Base-by-base conservation (phyloP, 2,113 vertebrate species). In the Apus apus region DNA sequence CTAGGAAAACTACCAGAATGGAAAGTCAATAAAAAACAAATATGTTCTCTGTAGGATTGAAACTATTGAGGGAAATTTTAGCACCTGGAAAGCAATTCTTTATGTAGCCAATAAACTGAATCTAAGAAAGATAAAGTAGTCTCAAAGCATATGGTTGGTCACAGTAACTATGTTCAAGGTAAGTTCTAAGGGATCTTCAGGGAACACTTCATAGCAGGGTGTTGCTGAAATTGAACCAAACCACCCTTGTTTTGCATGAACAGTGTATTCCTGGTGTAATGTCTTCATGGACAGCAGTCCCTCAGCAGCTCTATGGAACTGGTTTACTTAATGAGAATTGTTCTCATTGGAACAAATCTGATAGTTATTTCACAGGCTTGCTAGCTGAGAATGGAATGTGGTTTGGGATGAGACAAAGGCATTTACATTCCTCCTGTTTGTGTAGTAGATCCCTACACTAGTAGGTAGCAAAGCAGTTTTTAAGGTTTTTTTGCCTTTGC, bases 21-120 rank as follows among this genome's bases (percentile, higher is more conserved):
- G 70, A 92, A 96, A 93, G 68, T 94, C 83, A 93, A 54, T 95
- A 88, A 81, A 94, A 48, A 90, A 56, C 73, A 93, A 90, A 66
- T 68, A 77, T 25, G 25, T 82, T 84, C 83, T 92, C 45, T 2
- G 36, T 75, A 30, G 79, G n/a, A 65, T 36, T 81, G 48, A 83
- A 76, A 54, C 5, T 57, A 25, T 48, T 80, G 34, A 73, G 57
- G 57, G 62, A 87, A 92, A 72, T 71, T 90, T 90, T 95, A 84
- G 51, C 79, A 74, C 82, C 67, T 90, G 72, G 64, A 87, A 93
- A 75, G 8, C 53, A 90, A 58, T 81, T 87, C 48, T 87, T 92
- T 82, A 72, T 56, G 36, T 20, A 70, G 79, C n/a, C 13, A 19
- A 64, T 80, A 88, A 92, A 86, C 4, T 7, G 50, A 83, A 82